Base-by-base conservation (phyloP, 2,888 invertebrate species). In the Cephus runcator region DNA sequence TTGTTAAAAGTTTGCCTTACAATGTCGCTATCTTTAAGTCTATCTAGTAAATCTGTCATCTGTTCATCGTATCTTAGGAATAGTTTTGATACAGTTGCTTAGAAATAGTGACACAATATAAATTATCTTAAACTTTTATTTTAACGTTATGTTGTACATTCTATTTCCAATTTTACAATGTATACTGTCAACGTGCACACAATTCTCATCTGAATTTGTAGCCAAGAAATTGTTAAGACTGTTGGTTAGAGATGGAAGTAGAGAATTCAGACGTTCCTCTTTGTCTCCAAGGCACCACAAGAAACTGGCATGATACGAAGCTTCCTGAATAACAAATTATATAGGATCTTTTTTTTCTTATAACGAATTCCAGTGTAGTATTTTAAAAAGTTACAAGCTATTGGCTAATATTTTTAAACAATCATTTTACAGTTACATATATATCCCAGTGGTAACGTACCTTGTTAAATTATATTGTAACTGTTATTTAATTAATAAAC, bases 251-350 rank as follows among this genome's bases (percentile, higher is more conserved):
- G 92, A 85, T 0, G 93, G 91, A 79, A 95, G 87, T 80, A 93
- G 87, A 40, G 88, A 82, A 76, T 89, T 91, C 15, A 96, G 87
- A 80, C 93, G 88, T 34, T 92, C 87, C 84, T 93, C 93, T 83
- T 93, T 92, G 90, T 97, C 94, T 1, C 96, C 97, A 77, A 95
- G 92, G 80, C 94, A 93, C 97, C 97, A 98, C 15, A 95, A 92
- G 83, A 98, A 92, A 89, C 98, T 98, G 86, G 96, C 93, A 88
- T 98, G 98, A 92, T 96, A 97, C 3, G 96, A 96, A 33, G 96
- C 95, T 88, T 96, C 93, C 97, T 97, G 90, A 9, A 56, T 56
- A 56, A 56, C 56, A 56, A 56, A 56, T 56, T 23, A 56, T 56
- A 56, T 2, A 56, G 56, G 2, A 56, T 56, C 23, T 56, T 40